phyloP scores from a whole-genome alignment of 2,797 vertebrate genomes.

The Mormyrops attenuatus region DNA sequence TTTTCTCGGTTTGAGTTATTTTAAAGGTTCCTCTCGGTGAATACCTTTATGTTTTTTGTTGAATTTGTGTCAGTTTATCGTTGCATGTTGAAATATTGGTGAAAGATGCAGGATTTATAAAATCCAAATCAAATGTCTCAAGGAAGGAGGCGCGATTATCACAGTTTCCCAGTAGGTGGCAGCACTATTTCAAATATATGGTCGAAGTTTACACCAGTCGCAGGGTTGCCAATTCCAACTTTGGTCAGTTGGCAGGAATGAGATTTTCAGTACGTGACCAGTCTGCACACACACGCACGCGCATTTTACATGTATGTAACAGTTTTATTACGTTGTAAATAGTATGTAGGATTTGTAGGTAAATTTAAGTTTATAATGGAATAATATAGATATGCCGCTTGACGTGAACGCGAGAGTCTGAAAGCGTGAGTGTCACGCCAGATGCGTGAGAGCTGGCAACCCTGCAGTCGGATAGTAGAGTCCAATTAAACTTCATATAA shows the following conservation, averaged over 20 bases:
- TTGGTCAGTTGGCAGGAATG: not conserved
- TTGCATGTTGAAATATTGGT: not conserved
- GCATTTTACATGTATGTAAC: not conserved
- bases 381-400: not conserved
- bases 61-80: not conserved
- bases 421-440: not conserved
- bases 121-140: not conserved
- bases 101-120: not conserved
- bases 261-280: not conserved
- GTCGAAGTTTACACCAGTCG: not conserved
- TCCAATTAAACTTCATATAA: not conserved
- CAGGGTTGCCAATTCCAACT: not conserved
- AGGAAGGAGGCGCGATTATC: not conserved
- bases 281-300: not conserved
- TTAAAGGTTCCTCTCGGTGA: not conserved
- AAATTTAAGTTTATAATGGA: not conserved
- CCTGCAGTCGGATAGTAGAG: not conserved
- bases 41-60: not conserved
- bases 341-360: not conserved
- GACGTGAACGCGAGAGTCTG: not conserved
- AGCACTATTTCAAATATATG: slow-evolving; percentile 39
- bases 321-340: not conserved
- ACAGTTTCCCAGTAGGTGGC: slow-evolving; percentile 51
- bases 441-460: not conserved
- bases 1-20: not conserved